A percentile compares a stretch with the other conserved stretches of the same genome.
Evolutionary conservation across 2,888 invertebrate genomes (phyloP).

Genomic region (Thumatha senex): DNA sequence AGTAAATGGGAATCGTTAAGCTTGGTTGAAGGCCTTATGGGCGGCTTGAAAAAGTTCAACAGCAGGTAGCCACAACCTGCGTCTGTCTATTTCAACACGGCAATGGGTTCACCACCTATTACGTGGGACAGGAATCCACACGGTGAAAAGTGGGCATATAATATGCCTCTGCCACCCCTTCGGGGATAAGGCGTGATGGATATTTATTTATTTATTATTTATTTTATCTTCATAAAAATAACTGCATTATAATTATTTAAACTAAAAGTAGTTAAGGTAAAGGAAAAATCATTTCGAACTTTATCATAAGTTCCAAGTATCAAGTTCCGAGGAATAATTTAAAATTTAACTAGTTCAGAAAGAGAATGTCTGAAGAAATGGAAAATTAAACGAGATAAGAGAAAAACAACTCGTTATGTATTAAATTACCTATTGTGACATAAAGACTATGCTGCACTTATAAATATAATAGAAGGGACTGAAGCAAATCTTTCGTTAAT

Average conservation of each 20-base stretch:
- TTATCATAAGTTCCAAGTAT: constrained; percentile 18
- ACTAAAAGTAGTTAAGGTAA: constrained; percentile 24
- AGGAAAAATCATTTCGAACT: constrained; percentile 36
- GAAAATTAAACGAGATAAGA: constrained; percentile 44
- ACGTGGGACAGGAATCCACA: too few relatives aligned
- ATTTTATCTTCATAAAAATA: constrained; percentile 8
- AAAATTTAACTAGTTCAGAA: constrained; percentile 34
- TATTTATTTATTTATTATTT: not conserved
- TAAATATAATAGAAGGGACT: too few relatives aligned
- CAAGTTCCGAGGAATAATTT: constrained; percentile 37
- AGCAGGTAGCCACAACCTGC: too few relatives aligned
- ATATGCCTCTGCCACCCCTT: too few relatives aligned
- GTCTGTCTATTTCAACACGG: too few relatives aligned
- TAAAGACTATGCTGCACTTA: constrained; percentile 11
- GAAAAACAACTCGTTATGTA: constrained; percentile 55
- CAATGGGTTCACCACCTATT: too few relatives aligned
- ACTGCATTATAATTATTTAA: constrained; percentile 15
- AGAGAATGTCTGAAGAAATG: constrained; percentile 27
- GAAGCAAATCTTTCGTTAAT: too few relatives aligned
- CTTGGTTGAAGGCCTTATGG: too few relatives aligned
- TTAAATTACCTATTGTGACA: constrained; percentile 38
- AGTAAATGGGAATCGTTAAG: too few relatives aligned
- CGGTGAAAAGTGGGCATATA: too few relatives aligned
- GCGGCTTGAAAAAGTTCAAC: too few relatives aligned
- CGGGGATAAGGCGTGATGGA: too few relatives aligned